Conservation (phyloP, 2,888 invertebrate species). For the Microplitis manilae region DNA sequence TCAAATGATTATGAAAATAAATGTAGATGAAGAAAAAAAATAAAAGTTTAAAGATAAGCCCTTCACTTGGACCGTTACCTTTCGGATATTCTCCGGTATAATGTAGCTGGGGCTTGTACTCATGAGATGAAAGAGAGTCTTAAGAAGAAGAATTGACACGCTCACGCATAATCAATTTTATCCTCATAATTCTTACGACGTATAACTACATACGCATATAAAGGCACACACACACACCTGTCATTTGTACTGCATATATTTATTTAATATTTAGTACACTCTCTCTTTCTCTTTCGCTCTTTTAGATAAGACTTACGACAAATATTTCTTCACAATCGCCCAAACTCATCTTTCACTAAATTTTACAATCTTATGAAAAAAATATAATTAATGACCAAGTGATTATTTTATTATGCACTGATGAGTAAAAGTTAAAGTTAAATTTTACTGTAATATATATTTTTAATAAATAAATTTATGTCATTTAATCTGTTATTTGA, state of each 20-base stretch:
- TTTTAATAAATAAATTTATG: background rate
- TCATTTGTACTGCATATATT: background rate
- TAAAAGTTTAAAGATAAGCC: constrained; percentile 16
- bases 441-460: background rate
- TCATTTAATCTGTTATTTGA: background rate
- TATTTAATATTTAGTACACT: background rate
- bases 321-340: background rate
- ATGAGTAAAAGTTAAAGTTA: background rate
- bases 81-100: background rate
- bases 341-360: background rate
- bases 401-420: background rate
- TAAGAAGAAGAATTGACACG: background rate
- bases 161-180: constrained; percentile 28
- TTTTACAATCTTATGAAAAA: background rate
- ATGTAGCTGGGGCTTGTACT: background rate
- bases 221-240: background rate
- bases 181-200: constrained; percentile 26
- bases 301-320: background rate
- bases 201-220: background rate
- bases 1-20: background rate
- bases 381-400: background rate
- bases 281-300: background rate
- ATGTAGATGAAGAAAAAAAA: constrained; percentile 8
- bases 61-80: constrained; percentile 28
- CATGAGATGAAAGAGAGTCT: background rate